Percentiles rank a stretch among this genome's conserved stretches.
Evolutionary conservation across 2,888 invertebrate species (phyloP).

Genomic region (Brachycybe producta): DNA sequence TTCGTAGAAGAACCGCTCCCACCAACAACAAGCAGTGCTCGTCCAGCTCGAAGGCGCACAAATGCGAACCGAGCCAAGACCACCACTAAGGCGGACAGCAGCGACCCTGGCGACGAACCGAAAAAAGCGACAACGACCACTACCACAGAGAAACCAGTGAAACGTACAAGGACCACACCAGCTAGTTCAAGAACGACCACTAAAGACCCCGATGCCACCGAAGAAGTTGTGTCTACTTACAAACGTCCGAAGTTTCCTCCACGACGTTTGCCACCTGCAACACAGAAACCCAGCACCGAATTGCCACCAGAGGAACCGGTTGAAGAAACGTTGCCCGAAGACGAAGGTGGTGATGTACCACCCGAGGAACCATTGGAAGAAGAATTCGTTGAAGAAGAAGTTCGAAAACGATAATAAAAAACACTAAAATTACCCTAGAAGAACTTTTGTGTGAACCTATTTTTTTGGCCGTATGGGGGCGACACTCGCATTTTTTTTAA

Average conservation of each 20-base stretch:
- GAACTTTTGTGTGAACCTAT: no score
- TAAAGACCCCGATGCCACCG: not conserved
- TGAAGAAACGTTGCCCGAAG: not conserved
- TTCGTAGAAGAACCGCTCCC: constrained; percentile 1
- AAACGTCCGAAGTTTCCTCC: constrained; percentile 11
- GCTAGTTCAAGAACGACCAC: not conserved
- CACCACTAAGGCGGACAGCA: not conserved
- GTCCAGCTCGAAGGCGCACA: not conserved
- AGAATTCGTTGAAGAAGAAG: not conserved
- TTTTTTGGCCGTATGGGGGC: no score
- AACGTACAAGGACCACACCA: constrained; percentile 1
- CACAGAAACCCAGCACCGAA: not conserved
- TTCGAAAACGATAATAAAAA: not conserved
- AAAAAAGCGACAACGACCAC: not conserved
- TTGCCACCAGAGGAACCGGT: not conserved
- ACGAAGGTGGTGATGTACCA: constrained; percentile 1
- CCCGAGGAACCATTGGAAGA: not conserved
- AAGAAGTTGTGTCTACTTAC: not conserved
- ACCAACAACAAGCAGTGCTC: constrained; percentile 1
- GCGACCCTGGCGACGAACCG: no score
- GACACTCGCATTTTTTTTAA: no score
- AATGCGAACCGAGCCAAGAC: not conserved
- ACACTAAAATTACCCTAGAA: not conserved
- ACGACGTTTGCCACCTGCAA: constrained; percentile 1
- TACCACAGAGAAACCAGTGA: not conserved